phyloP scores from a whole-genome alignment of 2,113 vertebrate species.

The Neofelis nebulosa region DNA sequence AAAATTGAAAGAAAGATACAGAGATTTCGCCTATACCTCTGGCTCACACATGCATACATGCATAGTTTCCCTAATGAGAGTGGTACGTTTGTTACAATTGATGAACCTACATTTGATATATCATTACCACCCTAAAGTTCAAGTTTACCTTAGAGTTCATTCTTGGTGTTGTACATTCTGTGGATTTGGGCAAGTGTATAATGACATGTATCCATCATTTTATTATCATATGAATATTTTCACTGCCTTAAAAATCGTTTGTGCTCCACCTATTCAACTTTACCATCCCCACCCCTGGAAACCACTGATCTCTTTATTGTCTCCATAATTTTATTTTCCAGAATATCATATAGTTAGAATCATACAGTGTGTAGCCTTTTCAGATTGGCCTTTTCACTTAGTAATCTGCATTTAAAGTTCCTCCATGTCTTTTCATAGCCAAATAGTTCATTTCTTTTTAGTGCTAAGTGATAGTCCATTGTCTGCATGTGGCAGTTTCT shows the following conservation, averaged over 20 bases:
- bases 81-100: not conserved
- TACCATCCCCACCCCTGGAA: not conserved
- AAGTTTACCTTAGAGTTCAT: not conserved
- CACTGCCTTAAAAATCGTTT: not conserved
- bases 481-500: not conserved
- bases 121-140: not conserved
- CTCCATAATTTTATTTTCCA: not conserved
- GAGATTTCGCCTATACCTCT: not conserved
- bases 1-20: not conserved
- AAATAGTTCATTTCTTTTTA: not conserved
- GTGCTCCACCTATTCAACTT: not conserved
- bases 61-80: not conserved
- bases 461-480: not conserved
- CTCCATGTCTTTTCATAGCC: not conserved
- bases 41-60: not conserved
- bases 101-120: not conserved
- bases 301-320: not conserved
- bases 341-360: not conserved
- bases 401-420: not conserved
- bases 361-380: not conserved
- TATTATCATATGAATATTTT: not conserved
- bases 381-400: not conserved
- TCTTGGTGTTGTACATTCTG: not conserved
- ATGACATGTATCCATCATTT: not conserved
- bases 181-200: not conserved